A percentile compares a stretch with the other conserved stretches of the same genome.
Evolutionary conservation across 2,888 invertebrate species (phyloP).

Genomic region (Cheilosia variabilis): DNA sequence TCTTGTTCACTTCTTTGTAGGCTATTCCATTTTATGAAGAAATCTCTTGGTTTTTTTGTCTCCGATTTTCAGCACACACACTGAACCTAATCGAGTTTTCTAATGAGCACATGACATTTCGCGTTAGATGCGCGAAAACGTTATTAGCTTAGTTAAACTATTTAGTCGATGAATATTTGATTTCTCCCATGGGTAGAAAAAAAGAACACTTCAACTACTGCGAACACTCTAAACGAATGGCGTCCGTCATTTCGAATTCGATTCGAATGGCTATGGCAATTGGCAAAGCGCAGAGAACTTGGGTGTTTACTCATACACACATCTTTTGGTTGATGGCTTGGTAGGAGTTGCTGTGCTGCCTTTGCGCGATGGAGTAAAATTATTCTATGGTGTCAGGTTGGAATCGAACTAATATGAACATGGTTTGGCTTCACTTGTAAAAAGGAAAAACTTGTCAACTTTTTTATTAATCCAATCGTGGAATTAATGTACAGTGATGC

Average conservation of each 20-base stretch:
- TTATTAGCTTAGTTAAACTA: conserved; percentile 45
- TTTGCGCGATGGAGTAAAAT: not conserved
- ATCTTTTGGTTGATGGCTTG: conserved; percentile 9
- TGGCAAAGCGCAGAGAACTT: conserved; percentile 45
- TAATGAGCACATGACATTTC: conserved; percentile 59
- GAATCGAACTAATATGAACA: not conserved
- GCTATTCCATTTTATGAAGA: conserved; percentile 47
- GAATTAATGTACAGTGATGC: no score
- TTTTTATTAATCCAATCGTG: no score
- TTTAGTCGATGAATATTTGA: conserved; percentile 34
- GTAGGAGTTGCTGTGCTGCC: not conserved
- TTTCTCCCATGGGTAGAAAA: conserved; percentile 56
- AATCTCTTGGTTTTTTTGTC: conserved; percentile 50
- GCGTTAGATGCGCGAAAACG: conserved; percentile 41
- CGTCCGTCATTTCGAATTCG: conserved; percentile 67
- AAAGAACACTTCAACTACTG: conserved; percentile 58
- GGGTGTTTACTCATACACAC: conserved; percentile 22
- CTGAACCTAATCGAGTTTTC: conserved; percentile 45
- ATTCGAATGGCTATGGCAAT: conserved; percentile 52
- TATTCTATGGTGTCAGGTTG: not conserved
- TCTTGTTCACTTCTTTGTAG: conserved; percentile 34
- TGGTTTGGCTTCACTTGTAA: conserved; percentile 10
- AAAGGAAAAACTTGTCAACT: not conserved
- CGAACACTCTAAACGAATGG: conserved; percentile 73
- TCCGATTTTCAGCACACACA: conserved; percentile 57